Evolutionary conservation across 2,113 vertebrate genomes (phyloP), one percentile per base, ranked within the genome.

Genomic region (Thamnaconus septentrionalis): DNA sequence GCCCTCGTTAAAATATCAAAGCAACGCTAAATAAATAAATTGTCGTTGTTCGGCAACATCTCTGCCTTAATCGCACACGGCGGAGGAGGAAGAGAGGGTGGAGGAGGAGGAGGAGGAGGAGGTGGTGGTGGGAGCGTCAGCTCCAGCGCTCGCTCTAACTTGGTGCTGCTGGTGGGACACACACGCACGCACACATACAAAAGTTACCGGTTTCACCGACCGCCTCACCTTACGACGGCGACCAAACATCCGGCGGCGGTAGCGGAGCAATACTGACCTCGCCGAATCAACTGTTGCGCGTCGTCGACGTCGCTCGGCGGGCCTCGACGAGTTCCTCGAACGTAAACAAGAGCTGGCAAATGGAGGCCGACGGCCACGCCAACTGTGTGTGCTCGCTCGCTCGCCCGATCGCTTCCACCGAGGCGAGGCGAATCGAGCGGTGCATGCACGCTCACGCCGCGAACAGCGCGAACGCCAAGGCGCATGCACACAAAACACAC

Each of bases 341-440:
- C 73, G 66, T 69, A 71, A 76, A 78, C 83, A 74, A 78, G 41
- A 78, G 81, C 73, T 80, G 83, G 65, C 80, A 80, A 90, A 91
- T 89, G 88, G 85, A 90, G 89, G 86, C 85, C 87, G 66, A 75
- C 66, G 78, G 86, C 81, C 78, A 88, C 87, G 87, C 83, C 80
- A 75, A 31, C 18, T 31, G 18, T 31, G 46, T 56, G 66, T 52
- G 75, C 72, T 81, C 61, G 46, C 73, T 31, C 18, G 18, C 18
- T 31, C 18, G 18, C 18, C 81, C 58, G 44, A 59, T 31, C 18
- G 18, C 18, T 31, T 31, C 18, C 18, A 31, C 18, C 18, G 18
- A 31, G 18, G 18, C 18, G 18, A 31, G 18, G 1, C 18, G 18
- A 31, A 76, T 78, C 87, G 83, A 87, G 69, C 85, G 80, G 82